Evolutionary conservation across 2,797 vertebrate genomes (phyloP).

Genomic region (Ceyx erithaca): DNA sequence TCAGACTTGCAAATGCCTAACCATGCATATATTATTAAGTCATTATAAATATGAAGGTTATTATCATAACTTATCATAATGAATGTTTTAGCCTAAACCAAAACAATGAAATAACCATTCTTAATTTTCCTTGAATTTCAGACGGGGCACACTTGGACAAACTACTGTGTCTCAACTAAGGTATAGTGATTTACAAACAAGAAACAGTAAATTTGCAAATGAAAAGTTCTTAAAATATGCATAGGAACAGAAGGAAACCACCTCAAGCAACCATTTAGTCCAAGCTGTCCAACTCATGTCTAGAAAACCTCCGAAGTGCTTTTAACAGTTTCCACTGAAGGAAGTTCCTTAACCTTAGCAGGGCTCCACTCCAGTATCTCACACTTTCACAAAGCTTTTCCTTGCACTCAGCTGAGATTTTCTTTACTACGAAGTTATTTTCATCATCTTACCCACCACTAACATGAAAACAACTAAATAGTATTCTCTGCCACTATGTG

Average conservation of each 20-base stretch:
- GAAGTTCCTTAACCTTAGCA: neutral
- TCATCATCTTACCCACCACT: neutral
- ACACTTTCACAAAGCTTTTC: neutral
- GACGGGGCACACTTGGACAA: neutral
- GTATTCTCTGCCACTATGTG: neutral
- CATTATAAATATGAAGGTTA: neutral
- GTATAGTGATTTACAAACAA: neutral
- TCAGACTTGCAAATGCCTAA: neutral
- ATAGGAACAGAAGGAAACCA: neutral
- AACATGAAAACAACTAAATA: neutral
- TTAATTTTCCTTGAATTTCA: neutral
- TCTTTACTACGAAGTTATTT: neutral
- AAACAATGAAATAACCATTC: neutral
- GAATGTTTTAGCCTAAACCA: neutral
- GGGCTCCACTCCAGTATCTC: rapidly evolving
- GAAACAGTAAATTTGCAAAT: neutral
- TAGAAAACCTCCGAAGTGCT: neutral
- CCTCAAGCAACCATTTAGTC: neutral
- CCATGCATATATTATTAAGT: neutral
- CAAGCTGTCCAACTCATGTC: neutral
- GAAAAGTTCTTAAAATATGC: neutral
- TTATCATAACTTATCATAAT: neutral
- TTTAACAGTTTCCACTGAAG: neutral
- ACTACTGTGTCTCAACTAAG: neutral
- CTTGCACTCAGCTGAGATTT: neutral